Conservation (phyloP, 2,888 invertebrate species). For the Eretmocerus hayati region DNA sequence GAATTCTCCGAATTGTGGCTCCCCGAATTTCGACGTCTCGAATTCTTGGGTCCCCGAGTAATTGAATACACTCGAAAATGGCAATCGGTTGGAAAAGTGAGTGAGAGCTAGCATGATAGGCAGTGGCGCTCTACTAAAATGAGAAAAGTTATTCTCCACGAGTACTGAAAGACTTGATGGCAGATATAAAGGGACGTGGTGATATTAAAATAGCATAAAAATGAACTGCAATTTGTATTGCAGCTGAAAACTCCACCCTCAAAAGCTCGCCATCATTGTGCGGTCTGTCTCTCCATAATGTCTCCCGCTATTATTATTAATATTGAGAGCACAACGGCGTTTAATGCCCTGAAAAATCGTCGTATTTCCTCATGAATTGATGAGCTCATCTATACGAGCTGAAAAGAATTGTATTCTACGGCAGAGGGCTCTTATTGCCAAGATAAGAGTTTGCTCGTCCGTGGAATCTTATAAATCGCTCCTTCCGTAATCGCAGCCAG, state of each 20-base stretch:
- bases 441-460: conserved; percentile 10
- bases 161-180: too few species aligned
- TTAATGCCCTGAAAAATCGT: conserved; percentile 41
- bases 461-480: too few species aligned
- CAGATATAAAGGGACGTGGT: too few species aligned
- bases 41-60: too few species aligned
- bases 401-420: conserved; percentile 18
- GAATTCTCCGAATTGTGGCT: too few species aligned
- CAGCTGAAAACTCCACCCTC: conserved; percentile 38
- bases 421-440: conserved; percentile 14
- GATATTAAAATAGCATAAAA: conserved; percentile 48
- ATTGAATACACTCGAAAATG: too few species aligned
- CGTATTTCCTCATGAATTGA: conserved; percentile 37
- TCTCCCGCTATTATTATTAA: conserved; percentile 40
- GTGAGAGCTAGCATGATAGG: too few species aligned
- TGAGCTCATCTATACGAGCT: conserved; percentile 13
- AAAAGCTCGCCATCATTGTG: conserved; percentile 28
- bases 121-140: too few species aligned
- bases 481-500: background rate
- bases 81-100: too few species aligned
- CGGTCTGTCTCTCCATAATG: conserved; percentile 25
- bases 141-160: too few species aligned
- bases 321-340: conserved; percentile 39
- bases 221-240: conserved; percentile 47
- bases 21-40: too few species aligned